Evolutionary conservation across 2,797 vertebrate genomes (phyloP).

Genomic region (Galago senegalensis): DNA sequence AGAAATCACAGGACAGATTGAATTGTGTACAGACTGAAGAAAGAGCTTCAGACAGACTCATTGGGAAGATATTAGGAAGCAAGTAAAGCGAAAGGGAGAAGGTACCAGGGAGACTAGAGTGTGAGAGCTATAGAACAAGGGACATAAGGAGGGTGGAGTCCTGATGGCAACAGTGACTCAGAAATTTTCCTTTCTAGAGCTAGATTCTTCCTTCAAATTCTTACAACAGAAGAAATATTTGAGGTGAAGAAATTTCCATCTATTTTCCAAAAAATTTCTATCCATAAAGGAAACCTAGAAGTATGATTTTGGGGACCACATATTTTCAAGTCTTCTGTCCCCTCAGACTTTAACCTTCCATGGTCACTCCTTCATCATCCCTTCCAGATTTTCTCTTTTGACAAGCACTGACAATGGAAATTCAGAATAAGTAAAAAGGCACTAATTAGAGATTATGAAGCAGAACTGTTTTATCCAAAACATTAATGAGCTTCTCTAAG

Average conservation of each 20-base stretch:
- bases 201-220: not conserved
- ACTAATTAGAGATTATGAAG: not conserved
- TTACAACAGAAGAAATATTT: not conserved
- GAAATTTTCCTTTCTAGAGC: not conserved
- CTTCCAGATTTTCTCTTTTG: slow-evolving; percentile 18
- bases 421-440: not conserved
- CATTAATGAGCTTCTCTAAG: not conserved
- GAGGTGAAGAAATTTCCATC: not conserved
- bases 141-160: accelerated
- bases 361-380: not conserved
- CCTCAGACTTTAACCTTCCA: not conserved
- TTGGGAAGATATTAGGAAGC: not conserved
- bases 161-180: not conserved
- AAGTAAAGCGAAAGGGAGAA: not conserved
- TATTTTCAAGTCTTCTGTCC: not conserved
- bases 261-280: not conserved
- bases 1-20: not conserved
- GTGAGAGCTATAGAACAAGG: not conserved
- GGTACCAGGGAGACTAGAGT: not conserved
- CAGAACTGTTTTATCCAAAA: not conserved
- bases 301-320: not conserved
- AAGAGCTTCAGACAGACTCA: not conserved
- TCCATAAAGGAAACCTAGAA: not conserved
- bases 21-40: not conserved
- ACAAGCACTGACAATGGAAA: not conserved